Base-by-base conservation (phyloP, 2,888 invertebrate genomes). In the Caenorhabditis sp. region DNA sequence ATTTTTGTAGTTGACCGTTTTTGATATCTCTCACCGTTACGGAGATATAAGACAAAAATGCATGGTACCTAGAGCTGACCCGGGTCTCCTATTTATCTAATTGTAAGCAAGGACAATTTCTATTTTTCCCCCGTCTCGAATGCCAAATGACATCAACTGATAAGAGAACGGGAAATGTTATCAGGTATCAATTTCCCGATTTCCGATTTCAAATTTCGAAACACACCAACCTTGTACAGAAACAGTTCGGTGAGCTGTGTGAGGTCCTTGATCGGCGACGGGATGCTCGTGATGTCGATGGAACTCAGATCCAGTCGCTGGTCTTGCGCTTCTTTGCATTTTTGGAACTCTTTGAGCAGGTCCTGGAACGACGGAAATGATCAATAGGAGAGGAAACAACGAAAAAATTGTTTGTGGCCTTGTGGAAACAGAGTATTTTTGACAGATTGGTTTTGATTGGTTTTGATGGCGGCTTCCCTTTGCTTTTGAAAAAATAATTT, bases 201-300 rank as follows among this genome's bases (percentile, higher is more conserved):
- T 32, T 32, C 6, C 11, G n/a, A n/a, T 32, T 4, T 6, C 9
- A 32, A 32, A 9, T 9, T 32, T 6, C 32, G 9, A 32, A 32
- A 9, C 5, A 32, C 4, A 32, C 9, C 32, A 32, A 82, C 82
- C 78, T 98, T 97, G 93, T 99, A 99, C 88, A 99, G 94, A 93
- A 99, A 99, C 89, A 99, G 94, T 93, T 99, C 99, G 53, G 95
- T 95, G 82, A 96, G 93, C 92, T 97, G 97, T 53, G 95, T 96
- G 90, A 98, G 94, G 92, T 98, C 93, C 88, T 92, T 92, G 18
- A 99, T 95, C 77, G 96, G 95, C 69, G 95, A 94, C 53, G 98
- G 98, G 86, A 99, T 94, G 87, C 95, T 94, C 5, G 97, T 96
- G 86, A 98, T 97, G 93, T 92, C 91, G 24, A 90, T 91, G 11